phyloP scores from a whole-genome alignment of 1,140 invertebrate genomes.

The Magallana angulata region DNA sequence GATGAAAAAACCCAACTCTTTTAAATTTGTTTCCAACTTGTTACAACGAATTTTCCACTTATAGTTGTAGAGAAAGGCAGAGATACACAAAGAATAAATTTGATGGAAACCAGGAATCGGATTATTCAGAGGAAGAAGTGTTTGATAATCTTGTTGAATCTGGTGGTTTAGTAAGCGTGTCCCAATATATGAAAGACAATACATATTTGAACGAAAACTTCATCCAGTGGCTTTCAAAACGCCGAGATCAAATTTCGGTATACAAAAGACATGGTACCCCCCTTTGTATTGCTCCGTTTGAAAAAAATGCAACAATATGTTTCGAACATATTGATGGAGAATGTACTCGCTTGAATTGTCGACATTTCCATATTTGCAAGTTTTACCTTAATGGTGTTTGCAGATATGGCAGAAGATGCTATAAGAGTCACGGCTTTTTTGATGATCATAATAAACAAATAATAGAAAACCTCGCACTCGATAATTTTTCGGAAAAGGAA shows the following conservation, averaged over 20 bases:
- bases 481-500: background rate
- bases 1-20: no score
- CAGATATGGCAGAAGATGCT: background rate
- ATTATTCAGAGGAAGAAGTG: background rate
- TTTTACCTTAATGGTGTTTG: slow-evolving; percentile 7
- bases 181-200: background rate
- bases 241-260: background rate
- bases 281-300: background rate
- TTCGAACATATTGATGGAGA: background rate
- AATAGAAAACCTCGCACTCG: background rate
- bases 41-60: no score
- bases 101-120: background rate
- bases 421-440: background rate
- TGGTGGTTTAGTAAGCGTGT: background rate
- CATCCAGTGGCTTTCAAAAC: background rate
- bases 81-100: no score
- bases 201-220: no score
- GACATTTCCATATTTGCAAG: slow-evolving; percentile 15
- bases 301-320: background rate
- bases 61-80: no score
- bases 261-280: background rate
- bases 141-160: background rate
- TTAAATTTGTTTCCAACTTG: no score
- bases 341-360: background rate
- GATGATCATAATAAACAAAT: background rate